Percentiles rank a stretch among this genome's conserved stretches.
Conservation (phyloP, 2,797 vertebrate genomes). For the Ctenopoma kingsleyae region DNA sequence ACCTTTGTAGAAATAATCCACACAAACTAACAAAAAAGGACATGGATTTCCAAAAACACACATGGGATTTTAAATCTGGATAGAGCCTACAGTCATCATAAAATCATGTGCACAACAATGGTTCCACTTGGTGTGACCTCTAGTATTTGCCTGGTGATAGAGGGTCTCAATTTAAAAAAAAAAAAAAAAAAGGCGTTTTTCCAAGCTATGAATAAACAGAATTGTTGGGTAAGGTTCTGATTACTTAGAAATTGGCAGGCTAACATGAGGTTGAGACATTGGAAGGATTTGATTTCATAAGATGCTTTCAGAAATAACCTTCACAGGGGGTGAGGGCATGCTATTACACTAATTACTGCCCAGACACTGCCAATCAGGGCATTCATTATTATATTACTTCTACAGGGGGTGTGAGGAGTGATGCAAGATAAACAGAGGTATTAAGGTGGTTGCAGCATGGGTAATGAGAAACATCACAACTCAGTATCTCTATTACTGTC, state of each 20-base stretch:
- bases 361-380: conserved; percentile 46
- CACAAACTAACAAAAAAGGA: background rate
- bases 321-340: conserved; percentile 50
- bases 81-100: background rate
- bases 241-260: conserved; percentile 32
- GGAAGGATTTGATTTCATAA: conserved; percentile 37
- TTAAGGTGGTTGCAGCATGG: conserved; percentile 18
- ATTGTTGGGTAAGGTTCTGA: conserved; percentile 8
- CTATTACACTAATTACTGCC: conserved; percentile 70
- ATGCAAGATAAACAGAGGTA: conserved; percentile 21
- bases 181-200: conserved; percentile 3
- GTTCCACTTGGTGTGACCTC: background rate
- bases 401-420: conserved; percentile 1
- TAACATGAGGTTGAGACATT: conserved; percentile 22
- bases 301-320: conserved; percentile 60
- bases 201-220: conserved; percentile 3
- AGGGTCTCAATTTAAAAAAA: too few relatives aligned
- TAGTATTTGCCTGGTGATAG: background rate
- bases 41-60: conserved; percentile 7
- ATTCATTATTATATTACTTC: conserved; percentile 45
- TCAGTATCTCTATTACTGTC: conserved; percentile 32
- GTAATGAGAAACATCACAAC: conserved; percentile 46
- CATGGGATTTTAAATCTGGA: background rate
- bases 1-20: conserved; percentile 13
- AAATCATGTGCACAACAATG: background rate